Evolutionary conservation across 2,797 vertebrate genomes (phyloP).

Genomic region (Orestias chungarensis): DNA sequence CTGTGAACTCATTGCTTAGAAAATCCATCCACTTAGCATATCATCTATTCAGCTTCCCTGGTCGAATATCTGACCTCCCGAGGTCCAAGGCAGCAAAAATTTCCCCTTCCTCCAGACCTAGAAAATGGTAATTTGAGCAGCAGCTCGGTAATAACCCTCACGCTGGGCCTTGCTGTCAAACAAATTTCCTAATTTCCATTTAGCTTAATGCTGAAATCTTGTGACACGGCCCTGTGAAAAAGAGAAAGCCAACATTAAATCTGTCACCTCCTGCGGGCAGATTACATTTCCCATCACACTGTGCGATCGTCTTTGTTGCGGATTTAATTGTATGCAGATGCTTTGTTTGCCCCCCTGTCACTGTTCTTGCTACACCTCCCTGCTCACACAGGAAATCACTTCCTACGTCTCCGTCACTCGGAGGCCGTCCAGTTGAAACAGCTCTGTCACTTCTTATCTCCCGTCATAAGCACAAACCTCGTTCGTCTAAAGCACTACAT

Average conservation of each 20-base stretch:
- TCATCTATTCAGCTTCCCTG: constrained; percentile 13
- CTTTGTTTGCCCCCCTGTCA: constrained; percentile 9
- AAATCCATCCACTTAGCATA: constrained; percentile 15
- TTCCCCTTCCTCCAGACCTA: not conserved
- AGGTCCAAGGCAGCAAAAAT: constrained; percentile 18
- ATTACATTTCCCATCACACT: constrained; percentile 10
- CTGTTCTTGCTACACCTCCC: not conserved
- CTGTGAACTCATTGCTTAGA: constrained; percentile 3
- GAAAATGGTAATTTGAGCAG: constrained; percentile 14
- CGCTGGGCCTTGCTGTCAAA: constrained; percentile 10
- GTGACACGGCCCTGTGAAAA: not conserved
- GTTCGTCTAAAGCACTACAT: constrained; percentile 35
- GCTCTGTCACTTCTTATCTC: constrained; percentile 45
- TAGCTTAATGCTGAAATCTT: constrained; percentile 2
- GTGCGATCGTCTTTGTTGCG: not conserved
- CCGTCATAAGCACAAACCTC: constrained; percentile 39
- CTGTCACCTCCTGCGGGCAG: constrained; percentile 15
- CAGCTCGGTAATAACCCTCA: constrained; percentile 22
- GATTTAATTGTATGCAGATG: constrained; percentile 22
- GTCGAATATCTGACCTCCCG: not conserved
- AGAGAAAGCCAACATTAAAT: constrained; percentile 3
- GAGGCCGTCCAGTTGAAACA: constrained; percentile 20
- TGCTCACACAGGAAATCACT: constrained; percentile 43
- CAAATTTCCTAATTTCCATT: constrained; percentile 20
- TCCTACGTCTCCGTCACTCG: not conserved